Conservation (phyloP, 2,797 vertebrate genomes). For the Silurus aristotelis region DNA sequence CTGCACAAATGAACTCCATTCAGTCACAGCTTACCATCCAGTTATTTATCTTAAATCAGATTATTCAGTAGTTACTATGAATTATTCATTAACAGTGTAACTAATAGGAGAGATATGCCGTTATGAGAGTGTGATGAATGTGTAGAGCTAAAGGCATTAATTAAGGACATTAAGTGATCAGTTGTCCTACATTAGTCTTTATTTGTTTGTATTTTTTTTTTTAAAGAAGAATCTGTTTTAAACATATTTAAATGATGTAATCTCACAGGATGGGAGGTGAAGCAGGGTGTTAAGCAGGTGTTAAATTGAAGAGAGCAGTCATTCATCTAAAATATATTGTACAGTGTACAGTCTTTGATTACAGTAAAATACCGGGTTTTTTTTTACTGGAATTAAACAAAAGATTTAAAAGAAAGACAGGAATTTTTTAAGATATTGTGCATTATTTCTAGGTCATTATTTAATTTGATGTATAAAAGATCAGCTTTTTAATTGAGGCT, state of each 20-base stretch:
- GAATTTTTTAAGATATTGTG: background rate
- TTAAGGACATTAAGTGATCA: background rate
- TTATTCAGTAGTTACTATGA: slow-evolving; percentile 3
- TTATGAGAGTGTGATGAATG: slow-evolving; percentile 23
- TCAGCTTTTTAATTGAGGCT: background rate
- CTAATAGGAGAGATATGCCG: background rate
- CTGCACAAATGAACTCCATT: slow-evolving; percentile 15
- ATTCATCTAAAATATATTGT: background rate
- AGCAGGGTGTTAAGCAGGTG: background rate
- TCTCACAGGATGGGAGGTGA: background rate
- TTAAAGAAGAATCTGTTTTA: background rate
- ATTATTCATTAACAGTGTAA: slow-evolving; percentile 12
- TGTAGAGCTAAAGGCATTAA: slow-evolving; percentile 9
- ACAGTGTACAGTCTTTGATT: too few relatives aligned
- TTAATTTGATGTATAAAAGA: background rate
- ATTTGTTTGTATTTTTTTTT: background rate
- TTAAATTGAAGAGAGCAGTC: background rate
- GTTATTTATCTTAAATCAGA: slow-evolving; percentile 14
- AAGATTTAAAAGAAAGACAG: background rate
- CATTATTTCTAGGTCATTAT: background rate
- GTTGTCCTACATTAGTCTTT: background rate
- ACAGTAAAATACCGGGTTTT: background rate
- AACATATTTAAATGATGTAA: background rate
- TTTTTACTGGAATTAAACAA: too few relatives aligned
- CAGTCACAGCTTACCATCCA: background rate